Base-by-base conservation (phyloP, 2,888 invertebrate species). In the Opisthograptis luteolata region DNA sequence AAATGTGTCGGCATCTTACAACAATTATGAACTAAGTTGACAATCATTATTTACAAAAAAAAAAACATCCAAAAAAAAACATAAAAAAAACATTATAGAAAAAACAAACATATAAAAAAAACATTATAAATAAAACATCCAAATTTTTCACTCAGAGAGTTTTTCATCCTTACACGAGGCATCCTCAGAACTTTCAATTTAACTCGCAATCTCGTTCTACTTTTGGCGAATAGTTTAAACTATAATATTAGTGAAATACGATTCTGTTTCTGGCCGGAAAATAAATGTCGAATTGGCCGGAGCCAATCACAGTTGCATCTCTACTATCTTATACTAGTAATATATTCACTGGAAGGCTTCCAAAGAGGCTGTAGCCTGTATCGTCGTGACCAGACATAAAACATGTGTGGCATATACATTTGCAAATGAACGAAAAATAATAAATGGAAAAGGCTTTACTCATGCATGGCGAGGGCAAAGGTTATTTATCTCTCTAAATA, bases 341-440 rank as follows among this genome's bases (percentile, higher is more conserved):
- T 71, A 60, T 73, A 76, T 75, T 73, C 73, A 66, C 70, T 81
- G 82, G 81, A 79, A 64, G 64, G 22, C 54, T 56, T 79, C 80
- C 82, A 81, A 76, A 62, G 64, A 58, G 44, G 49, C 54, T 55
- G 42, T 34, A 58, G 44, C 48, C 54, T 55, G 42, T 34, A 50
- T 65, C 72, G 52, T 56, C 72, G 54, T 57, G 52, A 54, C 47
- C 47, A 55, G 35, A 25, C 47, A 58, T 41, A 53, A 37, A 50
- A 20, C 39, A 54, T 52, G 48, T 47, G 41, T 20, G 35, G 45
- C 42, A 54, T 53, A 54, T 53, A 54, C 52, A 43, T 52, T 36
- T 41, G 39, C 39, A 42, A 28, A 39, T 46, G 9, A 39, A 42
- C 30, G 31, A 27, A 42, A 39, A 24, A 22, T 14, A 27, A 43